Evolutionary conservation across 2,888 invertebrate species (phyloP).

Genomic region (Synanthedon formicaeformis): DNA sequence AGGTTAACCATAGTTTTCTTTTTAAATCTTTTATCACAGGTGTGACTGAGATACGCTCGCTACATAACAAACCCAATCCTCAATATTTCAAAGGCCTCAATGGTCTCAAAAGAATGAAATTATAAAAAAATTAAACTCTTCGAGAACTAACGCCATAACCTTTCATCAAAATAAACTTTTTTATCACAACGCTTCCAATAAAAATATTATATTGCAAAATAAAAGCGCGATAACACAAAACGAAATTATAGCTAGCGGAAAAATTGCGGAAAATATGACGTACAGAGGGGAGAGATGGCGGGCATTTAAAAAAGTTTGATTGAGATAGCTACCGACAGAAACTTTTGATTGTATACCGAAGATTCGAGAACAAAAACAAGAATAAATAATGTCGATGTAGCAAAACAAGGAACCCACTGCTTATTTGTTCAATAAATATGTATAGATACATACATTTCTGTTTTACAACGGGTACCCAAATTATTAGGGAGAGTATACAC

Average conservation of each 20-base stretch:
- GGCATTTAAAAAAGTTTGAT: conserved; percentile 65
- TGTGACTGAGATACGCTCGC: too few relatives aligned
- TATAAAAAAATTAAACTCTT: too few relatives aligned
- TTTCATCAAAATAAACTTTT: conserved; percentile 2
- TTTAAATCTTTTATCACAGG: too few relatives aligned
- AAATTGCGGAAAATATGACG: conserved; percentile 25
- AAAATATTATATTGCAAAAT: conserved; percentile 44
- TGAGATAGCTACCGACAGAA: conserved; percentile 35
- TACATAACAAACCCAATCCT: too few relatives aligned
- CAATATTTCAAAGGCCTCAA: too few relatives aligned
- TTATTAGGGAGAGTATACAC: too few relatives aligned
- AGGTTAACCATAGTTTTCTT: too few relatives aligned
- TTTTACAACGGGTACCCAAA: too few relatives aligned
- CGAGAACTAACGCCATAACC: neutral
- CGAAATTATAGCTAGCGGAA: conserved; percentile 37
- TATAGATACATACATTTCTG: neutral
- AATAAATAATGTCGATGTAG: neutral
- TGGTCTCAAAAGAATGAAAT: too few relatives aligned
- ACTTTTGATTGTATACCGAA: conserved; percentile 63
- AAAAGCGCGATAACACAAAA: conserved; percentile 46
- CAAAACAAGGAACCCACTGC: neutral
- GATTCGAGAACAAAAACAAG: conserved; percentile 32
- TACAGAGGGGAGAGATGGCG: conserved; percentile 22
- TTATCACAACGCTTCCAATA: conserved; percentile 17
- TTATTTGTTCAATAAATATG: conserved; percentile 1